Conservation (phyloP, 2,113 vertebrate species). For the Marcusenius ussheri region DNA sequence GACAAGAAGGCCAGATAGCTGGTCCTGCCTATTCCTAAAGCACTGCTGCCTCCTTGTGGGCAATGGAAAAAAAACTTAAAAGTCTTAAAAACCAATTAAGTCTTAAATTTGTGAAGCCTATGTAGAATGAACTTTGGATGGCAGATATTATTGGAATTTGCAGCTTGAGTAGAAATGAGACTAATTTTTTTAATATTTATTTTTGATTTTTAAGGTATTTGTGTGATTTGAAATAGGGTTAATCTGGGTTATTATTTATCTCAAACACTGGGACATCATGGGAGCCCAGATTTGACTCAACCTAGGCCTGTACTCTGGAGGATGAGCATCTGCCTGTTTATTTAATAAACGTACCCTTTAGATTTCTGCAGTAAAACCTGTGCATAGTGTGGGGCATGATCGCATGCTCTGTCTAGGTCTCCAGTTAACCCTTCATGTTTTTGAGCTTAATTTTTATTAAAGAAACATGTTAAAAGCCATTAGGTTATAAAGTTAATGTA, state of each 20-base stretch:
- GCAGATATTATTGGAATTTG: not conserved
- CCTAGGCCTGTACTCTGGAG: not conserved
- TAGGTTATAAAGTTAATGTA: not conserved
- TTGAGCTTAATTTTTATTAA: not conserved
- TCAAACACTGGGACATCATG: not conserved
- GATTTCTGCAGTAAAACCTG: not conserved
- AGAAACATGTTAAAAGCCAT: not conserved
- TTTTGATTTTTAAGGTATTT: not conserved
- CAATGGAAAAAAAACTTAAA: not conserved
- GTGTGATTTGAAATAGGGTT: not conserved
- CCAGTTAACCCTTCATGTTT: not conserved
- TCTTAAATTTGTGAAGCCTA: not conserved
- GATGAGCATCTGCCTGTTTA: not conserved
- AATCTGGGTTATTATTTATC: not conserved
- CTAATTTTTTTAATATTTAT: not conserved
- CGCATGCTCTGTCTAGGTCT: not conserved
- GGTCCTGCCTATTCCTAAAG: not conserved
- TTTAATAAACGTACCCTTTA: not conserved
- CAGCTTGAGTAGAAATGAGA: not conserved
- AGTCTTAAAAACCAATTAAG: too few relatives aligned
- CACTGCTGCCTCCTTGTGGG: not conserved
- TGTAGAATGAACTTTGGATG: not conserved
- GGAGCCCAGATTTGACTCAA: not conserved
- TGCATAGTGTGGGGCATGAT: not conserved
- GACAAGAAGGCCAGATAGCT: slow-evolving; percentile 61